Conservation (phyloP, 2,888 invertebrate genomes). For the Melanostoma scalare region DNA sequence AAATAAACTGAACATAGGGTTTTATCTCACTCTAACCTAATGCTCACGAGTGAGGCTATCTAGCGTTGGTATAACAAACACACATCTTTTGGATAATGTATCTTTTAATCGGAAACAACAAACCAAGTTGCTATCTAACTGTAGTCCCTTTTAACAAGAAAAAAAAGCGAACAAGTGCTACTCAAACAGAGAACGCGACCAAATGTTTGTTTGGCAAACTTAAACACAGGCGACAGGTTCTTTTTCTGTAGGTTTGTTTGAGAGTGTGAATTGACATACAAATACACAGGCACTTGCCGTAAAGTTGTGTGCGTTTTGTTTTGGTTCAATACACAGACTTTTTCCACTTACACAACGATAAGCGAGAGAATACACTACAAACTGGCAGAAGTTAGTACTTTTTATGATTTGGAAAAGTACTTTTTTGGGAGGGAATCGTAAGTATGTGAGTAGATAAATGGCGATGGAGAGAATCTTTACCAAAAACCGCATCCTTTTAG, state of each 20-base stretch:
- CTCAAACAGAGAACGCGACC: slow-evolving; percentile 16
- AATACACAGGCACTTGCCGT: slow-evolving; percentile 48
- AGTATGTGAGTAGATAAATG: background rate
- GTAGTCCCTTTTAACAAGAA: background rate
- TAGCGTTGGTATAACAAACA: slow-evolving; percentile 10
- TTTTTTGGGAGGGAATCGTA: slow-evolving; percentile 29
- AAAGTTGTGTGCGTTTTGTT: slow-evolving; percentile 77
- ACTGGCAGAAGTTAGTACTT: slow-evolving; percentile 10
- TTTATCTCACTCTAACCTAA: slow-evolving; percentile 62
- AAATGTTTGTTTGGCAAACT: slow-evolving; percentile 53
- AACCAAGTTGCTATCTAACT: background rate
- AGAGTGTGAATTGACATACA: slow-evolving; percentile 50
- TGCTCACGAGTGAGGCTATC: background rate
- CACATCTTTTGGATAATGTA: slow-evolving; percentile 63
- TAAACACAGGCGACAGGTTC: slow-evolving; percentile 23
- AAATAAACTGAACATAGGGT: slow-evolving; percentile 45
- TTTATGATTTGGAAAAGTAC: background rate
- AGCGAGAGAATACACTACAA: slow-evolving; percentile 12
- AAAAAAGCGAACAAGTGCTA: slow-evolving; percentile 32
- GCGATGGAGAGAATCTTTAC: slow-evolving; percentile 6
- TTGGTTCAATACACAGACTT: slow-evolving; percentile 76
- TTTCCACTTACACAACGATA: slow-evolving; percentile 59
- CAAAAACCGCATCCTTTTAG: too few species aligned
- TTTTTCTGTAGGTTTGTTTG: slow-evolving; percentile 21
- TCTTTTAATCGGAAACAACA: slow-evolving; percentile 48